Evolutionary conservation across 2,888 invertebrate genomes (phyloP), one percentile per base, ranked within the genome.

Genomic region (Agrenia bidenticulata): DNA sequence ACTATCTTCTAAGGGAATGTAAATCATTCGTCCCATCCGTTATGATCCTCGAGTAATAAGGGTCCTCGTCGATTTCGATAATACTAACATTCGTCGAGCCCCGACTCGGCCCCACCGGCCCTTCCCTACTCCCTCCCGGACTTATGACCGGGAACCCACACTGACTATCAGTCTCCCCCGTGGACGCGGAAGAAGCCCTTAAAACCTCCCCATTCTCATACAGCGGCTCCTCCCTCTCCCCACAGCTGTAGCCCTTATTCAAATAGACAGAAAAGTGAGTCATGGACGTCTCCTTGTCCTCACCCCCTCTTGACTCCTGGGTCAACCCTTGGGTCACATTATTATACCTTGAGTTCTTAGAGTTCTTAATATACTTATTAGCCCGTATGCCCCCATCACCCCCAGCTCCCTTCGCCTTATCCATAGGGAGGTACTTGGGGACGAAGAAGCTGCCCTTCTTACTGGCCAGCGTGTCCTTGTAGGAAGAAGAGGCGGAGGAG

Each of bases 121-220:
- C 17, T 15, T 19, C 49, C 39, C 39, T 11, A 39, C 15, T 15
- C 15, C 39, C 39, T 39, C 39, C 9, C 9, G 15, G 39, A 9
- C 39, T 39, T 39, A n/a, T n/a, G 41, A 64, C 69, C 9, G 72
- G 72, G 32, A 73, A 73, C 50, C 72, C 72, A 49, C 70, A 73
- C 42, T 73, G 66, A 60, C 72, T 73, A 60, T 73, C 72, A 7
- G 72, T 66, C 49, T 66, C 66, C 59, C 61, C 61, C 21, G 66
- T 66, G 1, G 51, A 51, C 2, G 19, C 51, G 21, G 51, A 51
- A 13, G 51, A 51, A 19, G 23, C 24, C 23, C 51, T 5, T 4
- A 15, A 4, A 19, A 45, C 19, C 5, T 45, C 45, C 45, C 45
- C 45, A 45, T 45, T 45, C 19, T 15, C 45, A 45, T 45, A 45